Evolutionary conservation across 53 echinoderm and acorn worm species (phyloP), one percentile per base, ranked within the genome.

Genomic region (Paracentrotus lividus): DNA sequence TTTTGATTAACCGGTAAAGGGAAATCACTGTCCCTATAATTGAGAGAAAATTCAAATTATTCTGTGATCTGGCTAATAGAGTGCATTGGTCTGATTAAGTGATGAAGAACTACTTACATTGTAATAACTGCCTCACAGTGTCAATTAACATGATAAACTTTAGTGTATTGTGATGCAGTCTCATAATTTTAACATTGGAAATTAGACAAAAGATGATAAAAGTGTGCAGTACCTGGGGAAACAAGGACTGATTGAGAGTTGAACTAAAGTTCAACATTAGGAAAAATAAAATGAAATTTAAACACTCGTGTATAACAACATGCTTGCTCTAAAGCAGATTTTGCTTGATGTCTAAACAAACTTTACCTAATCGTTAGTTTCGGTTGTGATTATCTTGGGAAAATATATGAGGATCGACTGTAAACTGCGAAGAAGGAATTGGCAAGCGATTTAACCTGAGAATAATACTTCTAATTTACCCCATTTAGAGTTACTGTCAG

Each of bases 201-300:
- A n/a, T 33, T 40, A 38, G 40, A 40, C 36, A 72, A 72, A 72
- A 20, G 27, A 72, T 20, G 72, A 72, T 67, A 31, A 40, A 72
- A 72, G 40, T 40, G 40, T 81, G 26, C 16, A 26, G 47, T 81
- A 47, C 81, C 81, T 81, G 81, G 81, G n/a, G 81, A 81, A 81
- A 45, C 47, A 26, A 81, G 76, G 76, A 45, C 81, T 45, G 44
- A 81, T 47, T 81, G 81, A 81, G 27, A 81, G 81, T 81, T 81
- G 81, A 81, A 49, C n/a, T 47, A 13, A 45, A 81, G 81, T 81
- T 81, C 81, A 81, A 47, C 26, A 12, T 10, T 81, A 26, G 72
- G 40, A 72, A 72, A 72, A 72, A 72, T 21, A 40, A 72, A 72
- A 72, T 72, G 72, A 38, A 40, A 72, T 72, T 67, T 32, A 72